These are phyloP conservation scores for Euclidia mi DNA, from an alignment of 2,888 invertebrate genomes.

Conservation along the genomic window DNA sequence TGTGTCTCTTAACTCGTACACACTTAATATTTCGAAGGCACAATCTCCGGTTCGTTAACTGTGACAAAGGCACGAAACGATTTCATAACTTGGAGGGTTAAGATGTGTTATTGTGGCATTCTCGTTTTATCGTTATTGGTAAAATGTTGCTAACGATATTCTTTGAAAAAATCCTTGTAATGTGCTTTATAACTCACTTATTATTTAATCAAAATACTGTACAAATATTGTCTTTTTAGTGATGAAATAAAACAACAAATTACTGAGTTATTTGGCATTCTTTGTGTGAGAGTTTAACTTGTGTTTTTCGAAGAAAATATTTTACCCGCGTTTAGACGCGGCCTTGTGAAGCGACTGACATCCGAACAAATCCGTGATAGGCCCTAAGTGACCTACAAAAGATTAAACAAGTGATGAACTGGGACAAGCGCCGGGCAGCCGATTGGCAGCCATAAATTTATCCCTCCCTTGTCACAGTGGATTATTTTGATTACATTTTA, in stretches of 20 bases:
- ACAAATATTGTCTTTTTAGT: too few species aligned
- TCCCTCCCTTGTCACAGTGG: constrained; percentile 51
- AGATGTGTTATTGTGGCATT: not conserved
- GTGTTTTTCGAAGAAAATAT: not conserved
- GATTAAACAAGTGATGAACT: constrained; percentile 60
- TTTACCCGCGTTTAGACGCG: not conserved
- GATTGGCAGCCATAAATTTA: constrained; percentile 65
- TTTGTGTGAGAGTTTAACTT: not conserved
- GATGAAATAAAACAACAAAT: too few species aligned
- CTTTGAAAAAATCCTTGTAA: too few species aligned
- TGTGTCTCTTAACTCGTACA: constrained; percentile 21
- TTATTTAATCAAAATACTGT: too few species aligned
- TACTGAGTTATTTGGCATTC: too few species aligned
- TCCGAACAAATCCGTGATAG: constrained; percentile 27
- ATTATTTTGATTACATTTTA: constrained; percentile 55
- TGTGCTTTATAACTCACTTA: too few species aligned
- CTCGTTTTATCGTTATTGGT: too few species aligned
- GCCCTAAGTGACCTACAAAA: constrained; percentile 45
- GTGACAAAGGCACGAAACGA: constrained; percentile 7
- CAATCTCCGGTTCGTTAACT: constrained; percentile 11
- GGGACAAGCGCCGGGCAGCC: constrained; percentile 49
- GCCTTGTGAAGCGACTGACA: constrained; percentile 23
- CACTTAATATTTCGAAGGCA: constrained; percentile 18
- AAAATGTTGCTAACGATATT: too few species aligned
- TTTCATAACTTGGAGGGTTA: not conserved